phyloP scores from a whole-genome alignment of 2,888 invertebrate species.

The Mystacides longicornis region DNA sequence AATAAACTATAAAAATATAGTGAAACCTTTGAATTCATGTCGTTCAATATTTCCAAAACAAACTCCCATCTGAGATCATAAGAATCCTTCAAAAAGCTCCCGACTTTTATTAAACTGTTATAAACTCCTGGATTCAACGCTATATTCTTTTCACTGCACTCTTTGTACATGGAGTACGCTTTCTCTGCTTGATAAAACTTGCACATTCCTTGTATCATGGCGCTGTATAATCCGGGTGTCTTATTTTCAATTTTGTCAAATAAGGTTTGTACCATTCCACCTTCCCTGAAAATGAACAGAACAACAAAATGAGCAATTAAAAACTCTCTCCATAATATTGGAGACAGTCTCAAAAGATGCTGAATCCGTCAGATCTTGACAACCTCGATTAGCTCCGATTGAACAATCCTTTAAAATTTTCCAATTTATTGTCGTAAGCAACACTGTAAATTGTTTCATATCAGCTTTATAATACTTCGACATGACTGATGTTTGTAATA shows the following conservation, averaged over 20 bases:
- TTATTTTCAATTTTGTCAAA: constrained; percentile 65
- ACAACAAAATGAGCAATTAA: too few relatives aligned
- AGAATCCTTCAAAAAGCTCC: constrained; percentile 58
- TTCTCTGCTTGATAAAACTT: constrained; percentile 64
- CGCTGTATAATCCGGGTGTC: constrained; percentile 61
- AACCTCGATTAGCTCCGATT: too few relatives aligned
- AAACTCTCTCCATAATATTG: too few relatives aligned
- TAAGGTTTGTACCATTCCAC: constrained; percentile 65
- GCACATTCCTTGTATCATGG: constrained; percentile 75
- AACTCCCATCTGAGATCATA: constrained; percentile 56
- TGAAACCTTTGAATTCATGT: constrained; percentile 54
- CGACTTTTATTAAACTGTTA: constrained; percentile 58
- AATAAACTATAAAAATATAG: not conserved
- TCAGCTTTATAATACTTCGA: too few relatives aligned
- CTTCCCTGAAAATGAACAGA: constrained; percentile 44
- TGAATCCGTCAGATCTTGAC: too few relatives aligned
- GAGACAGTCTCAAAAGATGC: too few relatives aligned
- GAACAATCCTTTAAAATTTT: too few relatives aligned
- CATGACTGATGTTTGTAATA: too few relatives aligned
- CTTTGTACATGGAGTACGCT: constrained; percentile 56
- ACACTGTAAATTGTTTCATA: too few relatives aligned
- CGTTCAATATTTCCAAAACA: constrained; percentile 51
- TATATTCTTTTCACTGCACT: constrained; percentile 58
- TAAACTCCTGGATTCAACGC: constrained; percentile 58
- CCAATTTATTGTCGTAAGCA: too few relatives aligned